A percentile compares a stretch with the other conserved stretches of the same genome.
Evolutionary conservation across 2,113 vertebrate species (phyloP).

Genomic region (Indicator maculatus): DNA sequence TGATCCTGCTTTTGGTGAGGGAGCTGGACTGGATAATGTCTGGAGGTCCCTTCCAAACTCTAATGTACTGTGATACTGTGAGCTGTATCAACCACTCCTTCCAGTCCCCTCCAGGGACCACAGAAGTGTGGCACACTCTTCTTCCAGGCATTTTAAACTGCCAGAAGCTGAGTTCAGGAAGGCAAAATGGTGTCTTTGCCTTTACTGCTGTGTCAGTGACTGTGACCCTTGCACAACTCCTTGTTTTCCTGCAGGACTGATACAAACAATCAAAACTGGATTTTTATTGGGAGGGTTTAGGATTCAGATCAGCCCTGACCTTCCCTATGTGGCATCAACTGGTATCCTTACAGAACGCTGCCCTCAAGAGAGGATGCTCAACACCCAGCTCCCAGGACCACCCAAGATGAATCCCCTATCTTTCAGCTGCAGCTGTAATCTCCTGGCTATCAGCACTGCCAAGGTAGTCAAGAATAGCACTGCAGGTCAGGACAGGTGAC

Average conservation of each 20-base stretch:
- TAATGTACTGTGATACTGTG: no score
- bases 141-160: not conserved
- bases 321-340: not conserved
- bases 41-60: no score
- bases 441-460: not conserved
- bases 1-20: no score
- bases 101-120: not conserved
- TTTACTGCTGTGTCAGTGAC: not conserved
- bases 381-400: not conserved
- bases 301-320: not conserved
- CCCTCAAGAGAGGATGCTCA: not conserved
- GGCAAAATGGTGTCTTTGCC: not conserved
- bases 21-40: no score
- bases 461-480: not conserved
- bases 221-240: not conserved
- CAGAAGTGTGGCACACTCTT: not conserved
- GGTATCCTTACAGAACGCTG: not conserved
- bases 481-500: not conserved
- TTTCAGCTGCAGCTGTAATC: not conserved
- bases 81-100: not conserved
- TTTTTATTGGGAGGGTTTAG: not conserved
- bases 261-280: not conserved
- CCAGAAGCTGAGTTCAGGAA: not conserved
- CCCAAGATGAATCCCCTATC: not conserved
- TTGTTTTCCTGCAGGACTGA: not conserved